Conservation (phyloP, 2,113 vertebrate species). For the Apistogramma diplotaenia region DNA sequence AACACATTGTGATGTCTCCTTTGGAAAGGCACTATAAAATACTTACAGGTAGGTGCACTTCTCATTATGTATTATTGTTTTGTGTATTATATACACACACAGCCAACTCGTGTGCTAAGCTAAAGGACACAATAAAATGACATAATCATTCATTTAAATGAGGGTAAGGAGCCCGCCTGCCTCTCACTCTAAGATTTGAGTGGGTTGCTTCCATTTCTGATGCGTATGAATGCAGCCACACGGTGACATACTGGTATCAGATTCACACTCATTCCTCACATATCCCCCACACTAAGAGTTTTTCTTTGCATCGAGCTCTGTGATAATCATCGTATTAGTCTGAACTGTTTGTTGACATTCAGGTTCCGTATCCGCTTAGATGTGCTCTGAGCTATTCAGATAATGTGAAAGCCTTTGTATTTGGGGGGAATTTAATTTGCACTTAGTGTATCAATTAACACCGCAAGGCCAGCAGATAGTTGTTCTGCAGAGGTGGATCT, state of each 20-base stretch:
- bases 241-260: not conserved
- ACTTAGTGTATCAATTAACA: constrained; percentile 19
- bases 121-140: not conserved
- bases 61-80: not conserved
- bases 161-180: not conserved
- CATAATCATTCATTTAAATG: not conserved
- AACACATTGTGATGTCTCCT: not conserved
- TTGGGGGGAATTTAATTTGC: constrained; percentile 22
- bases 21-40: not conserved
- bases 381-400: constrained; percentile 16
- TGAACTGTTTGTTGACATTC: constrained; percentile 10
- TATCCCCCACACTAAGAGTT: not conserved
- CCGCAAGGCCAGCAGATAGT: not conserved
- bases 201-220: not conserved
- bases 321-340: not conserved
- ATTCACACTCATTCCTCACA: not conserved
- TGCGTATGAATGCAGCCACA: not conserved
- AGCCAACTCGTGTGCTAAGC: not conserved
- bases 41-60: not conserved
- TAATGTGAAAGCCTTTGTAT: constrained; percentile 9
- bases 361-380: constrained; percentile 4
- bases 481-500: not conserved
- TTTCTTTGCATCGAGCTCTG: not conserved
- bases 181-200: not conserved
- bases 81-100: not conserved